These are phyloP conservation scores for Myoxocephalus aenaeus DNA, from an alignment of 2,797 vertebrate species.

Conservation along the genomic window DNA sequence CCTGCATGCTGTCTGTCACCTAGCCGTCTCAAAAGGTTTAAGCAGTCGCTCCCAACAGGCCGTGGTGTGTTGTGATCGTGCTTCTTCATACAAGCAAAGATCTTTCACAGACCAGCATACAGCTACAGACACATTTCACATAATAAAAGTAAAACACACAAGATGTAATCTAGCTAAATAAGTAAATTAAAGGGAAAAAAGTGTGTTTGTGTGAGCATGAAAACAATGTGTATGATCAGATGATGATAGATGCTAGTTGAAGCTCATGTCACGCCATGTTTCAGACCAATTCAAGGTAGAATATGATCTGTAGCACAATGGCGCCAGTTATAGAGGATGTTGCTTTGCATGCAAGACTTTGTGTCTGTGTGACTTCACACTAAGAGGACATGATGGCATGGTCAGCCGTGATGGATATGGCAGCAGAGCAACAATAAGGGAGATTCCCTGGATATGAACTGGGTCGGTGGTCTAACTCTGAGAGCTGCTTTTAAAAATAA, in stretches of 20 bases:
- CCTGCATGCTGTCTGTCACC: constrained; percentile 16
- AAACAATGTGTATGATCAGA: no score
- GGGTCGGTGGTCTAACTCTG: constrained; percentile 17
- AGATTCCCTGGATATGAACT: constrained; percentile 38
- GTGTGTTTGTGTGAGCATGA: neutral
- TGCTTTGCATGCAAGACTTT: neutral
- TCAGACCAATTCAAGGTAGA: neutral
- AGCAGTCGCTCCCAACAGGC: neutral
- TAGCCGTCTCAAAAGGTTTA: neutral
- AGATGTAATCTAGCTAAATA: neutral
- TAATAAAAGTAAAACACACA: neutral
- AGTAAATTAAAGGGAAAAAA: neutral
- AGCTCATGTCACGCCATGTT: neutral
- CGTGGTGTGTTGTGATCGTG: neutral
- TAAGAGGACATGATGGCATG: constrained; percentile 1
- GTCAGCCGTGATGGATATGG: neutral
- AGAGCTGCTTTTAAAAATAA: constrained; percentile 23
- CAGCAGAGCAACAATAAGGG: neutral
- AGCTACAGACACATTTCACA: neutral
- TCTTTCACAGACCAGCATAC: neutral
- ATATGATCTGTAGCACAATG: neutral
- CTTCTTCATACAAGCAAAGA: no score
- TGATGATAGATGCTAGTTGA: neutral
- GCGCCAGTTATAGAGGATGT: neutral
- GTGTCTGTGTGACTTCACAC: neutral